Evolutionary conservation across 2,113 vertebrate genomes (phyloP), one percentile per base, ranked within the genome.

Genomic region (Sclerurus mexicanus): DNA sequence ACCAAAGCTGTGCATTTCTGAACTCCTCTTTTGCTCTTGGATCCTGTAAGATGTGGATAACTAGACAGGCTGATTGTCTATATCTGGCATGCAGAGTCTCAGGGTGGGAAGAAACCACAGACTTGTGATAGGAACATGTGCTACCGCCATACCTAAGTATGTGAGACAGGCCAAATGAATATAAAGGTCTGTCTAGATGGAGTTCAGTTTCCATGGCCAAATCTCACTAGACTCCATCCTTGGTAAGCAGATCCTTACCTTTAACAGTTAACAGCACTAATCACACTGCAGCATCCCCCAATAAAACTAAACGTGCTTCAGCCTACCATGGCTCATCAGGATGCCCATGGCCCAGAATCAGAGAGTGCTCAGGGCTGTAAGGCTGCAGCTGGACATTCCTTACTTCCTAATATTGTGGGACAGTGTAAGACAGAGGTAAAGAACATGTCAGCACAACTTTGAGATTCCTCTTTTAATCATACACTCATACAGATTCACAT

Each of bases 131-230:
- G 55, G n/a, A 96, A 83, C 13, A 62, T 46, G 33, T 42, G 87
- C 33, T 92, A 49, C 40, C 18, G 3, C 59, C 66, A 64, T 3
- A 9, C 1, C 0, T 4, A 44, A 44, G 39, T 6, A 8, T 68
- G n/a, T 60, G 35, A 83, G 40, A 60, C 9, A 13, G 58, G 25
- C 49, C 78, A 91, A 96, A 78, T 21, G 39, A 75, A 59, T 66
- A 52, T 6, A 74, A 71, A 74, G 46, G 68, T 89, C 68, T 59
- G 37, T 50, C 46, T 55, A 53, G 31, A 74, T 68, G 21, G 27
- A 74, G 80, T 93, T 66, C 53, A 30, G 1, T 72, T 89, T 82
- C 82, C 50, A 22, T 35, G 39, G 58, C 58, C 55, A 91, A 76
- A 83, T 71, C 23, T 77, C 40, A 71, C 44, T 78, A 78, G 49